Evolutionary conservation across 2,888 invertebrate genomes (phyloP).

Genomic region (Dinocampus coccinellae): DNA sequence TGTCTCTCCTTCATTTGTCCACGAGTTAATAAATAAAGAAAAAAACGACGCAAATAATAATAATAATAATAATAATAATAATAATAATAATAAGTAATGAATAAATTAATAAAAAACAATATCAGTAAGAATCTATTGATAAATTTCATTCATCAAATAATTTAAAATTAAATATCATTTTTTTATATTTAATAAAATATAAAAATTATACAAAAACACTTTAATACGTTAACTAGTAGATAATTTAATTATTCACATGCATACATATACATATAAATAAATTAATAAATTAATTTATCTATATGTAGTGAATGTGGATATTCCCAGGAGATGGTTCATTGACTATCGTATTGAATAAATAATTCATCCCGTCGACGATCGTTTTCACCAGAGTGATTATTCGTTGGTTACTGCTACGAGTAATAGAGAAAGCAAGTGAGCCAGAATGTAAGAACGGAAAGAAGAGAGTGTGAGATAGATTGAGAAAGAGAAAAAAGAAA

Average conservation of each 20-base stretch:
- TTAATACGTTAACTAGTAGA: slow-evolving; percentile 37
- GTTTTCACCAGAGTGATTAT: slow-evolving; percentile 64
- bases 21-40: slow-evolving; percentile 42
- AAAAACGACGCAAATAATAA: background rate
- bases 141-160: too few species aligned
- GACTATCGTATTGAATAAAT: slow-evolving; percentile 66
- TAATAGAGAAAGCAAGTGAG: slow-evolving; percentile 15
- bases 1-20: slow-evolving; percentile 31
- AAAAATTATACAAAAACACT: background rate
- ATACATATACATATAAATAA: background rate
- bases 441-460: too few species aligned
- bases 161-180: too few species aligned
- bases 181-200: too few species aligned
- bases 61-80: background rate
- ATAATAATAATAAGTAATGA: background rate
- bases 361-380: slow-evolving; percentile 57
- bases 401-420: slow-evolving; percentile 51
- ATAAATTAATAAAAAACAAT: background rate
- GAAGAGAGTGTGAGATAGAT: too few species aligned
- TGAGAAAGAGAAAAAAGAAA: too few species aligned
- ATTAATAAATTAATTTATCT: too few species aligned
- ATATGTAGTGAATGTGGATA: background rate
- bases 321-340: slow-evolving; percentile 61
- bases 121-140: too few species aligned
- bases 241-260: background rate